Evolutionary conservation across 2,888 invertebrate genomes (phyloP).

Genomic region (Teinopalpus imperialis): DNA sequence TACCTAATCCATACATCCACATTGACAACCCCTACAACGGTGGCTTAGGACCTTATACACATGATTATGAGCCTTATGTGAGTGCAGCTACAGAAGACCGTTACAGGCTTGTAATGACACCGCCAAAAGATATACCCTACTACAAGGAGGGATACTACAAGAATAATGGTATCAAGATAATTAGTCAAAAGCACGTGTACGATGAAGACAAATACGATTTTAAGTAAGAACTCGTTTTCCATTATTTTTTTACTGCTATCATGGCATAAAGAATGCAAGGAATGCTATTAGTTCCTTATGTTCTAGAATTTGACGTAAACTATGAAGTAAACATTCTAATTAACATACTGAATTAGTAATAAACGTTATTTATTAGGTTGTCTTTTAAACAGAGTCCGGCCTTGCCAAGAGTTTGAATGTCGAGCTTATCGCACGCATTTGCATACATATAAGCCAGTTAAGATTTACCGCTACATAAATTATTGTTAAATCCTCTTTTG

Average conservation of each 20-base stretch:
- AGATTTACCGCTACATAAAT: conserved; percentile 35
- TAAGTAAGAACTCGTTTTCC: conserved; percentile 56
- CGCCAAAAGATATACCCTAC: conserved; percentile 63
- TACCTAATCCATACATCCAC: conserved; percentile 79
- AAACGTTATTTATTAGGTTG: conserved; percentile 48
- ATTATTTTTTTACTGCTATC: not conserved
- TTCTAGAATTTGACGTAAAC: conserved; percentile 22
- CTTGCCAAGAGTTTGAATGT: conserved; percentile 42
- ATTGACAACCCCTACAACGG: conserved; percentile 72
- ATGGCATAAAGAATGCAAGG: conserved; percentile 3
- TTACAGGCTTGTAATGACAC: conserved; percentile 56
- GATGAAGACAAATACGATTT: conserved; percentile 78
- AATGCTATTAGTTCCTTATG: conserved; percentile 28
- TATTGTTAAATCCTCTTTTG: conserved; percentile 24
- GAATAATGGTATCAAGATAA: conserved; percentile 78
- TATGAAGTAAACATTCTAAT: conserved; percentile 41
- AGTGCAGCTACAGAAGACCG: conserved; percentile 65
- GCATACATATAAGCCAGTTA: conserved; percentile 30
- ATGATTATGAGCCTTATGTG: conserved; percentile 74
- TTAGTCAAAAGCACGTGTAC: conserved; percentile 72
- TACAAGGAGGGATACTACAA: conserved; percentile 76
- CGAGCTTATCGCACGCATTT: conserved; percentile 34
- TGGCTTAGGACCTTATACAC: conserved; percentile 68
- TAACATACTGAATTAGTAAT: conserved; percentile 42
- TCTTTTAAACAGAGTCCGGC: conserved; percentile 46